Percentiles rank a stretch among this genome's conserved stretches.
Evolutionary conservation across 1,140 invertebrate species (phyloP).

Genomic region (Pseudomyrmex flavicornis): DNA sequence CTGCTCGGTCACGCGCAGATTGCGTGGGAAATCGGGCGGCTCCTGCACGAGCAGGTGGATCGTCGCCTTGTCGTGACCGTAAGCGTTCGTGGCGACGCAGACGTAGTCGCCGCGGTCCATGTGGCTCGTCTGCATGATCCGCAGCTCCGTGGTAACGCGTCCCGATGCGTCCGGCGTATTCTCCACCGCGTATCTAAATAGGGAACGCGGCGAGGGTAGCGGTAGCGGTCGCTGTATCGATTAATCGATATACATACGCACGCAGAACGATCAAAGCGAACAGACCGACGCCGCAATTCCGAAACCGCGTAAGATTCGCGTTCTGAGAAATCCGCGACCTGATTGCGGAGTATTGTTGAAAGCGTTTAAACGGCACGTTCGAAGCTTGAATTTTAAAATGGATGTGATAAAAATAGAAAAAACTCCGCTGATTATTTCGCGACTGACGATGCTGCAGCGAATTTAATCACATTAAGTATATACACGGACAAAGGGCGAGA

Average conservation of each 20-base stretch:
- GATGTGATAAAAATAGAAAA: too few relatives aligned
- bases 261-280: background rate
- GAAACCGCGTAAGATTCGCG: too few relatives aligned
- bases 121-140: conserved; percentile 87
- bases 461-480: too few relatives aligned
- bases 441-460: too few relatives aligned
- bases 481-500: too few relatives aligned
- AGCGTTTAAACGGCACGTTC: too few relatives aligned
- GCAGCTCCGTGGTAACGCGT: conserved; percentile 87
- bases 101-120: conserved; percentile 89
- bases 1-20: conserved; percentile 86
- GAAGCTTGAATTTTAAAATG: too few relatives aligned
- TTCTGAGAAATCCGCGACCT: too few relatives aligned
- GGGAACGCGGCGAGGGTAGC: background rate
- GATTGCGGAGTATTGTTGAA: too few relatives aligned
- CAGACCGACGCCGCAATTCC: too few relatives aligned
- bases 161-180: conserved; percentile 82
- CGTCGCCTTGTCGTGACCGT: conserved; percentile 88
- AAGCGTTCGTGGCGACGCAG: conserved; percentile 89
- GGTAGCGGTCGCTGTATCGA: background rate
- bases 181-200: conserved; percentile 84
- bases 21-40: conserved; percentile 88
- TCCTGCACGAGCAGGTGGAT: conserved; percentile 90
- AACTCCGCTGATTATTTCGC: too few relatives aligned
- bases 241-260: conserved; percentile 28